Conservation (phyloP, 2,888 invertebrate species). For the Ptychoptera albimana region DNA sequence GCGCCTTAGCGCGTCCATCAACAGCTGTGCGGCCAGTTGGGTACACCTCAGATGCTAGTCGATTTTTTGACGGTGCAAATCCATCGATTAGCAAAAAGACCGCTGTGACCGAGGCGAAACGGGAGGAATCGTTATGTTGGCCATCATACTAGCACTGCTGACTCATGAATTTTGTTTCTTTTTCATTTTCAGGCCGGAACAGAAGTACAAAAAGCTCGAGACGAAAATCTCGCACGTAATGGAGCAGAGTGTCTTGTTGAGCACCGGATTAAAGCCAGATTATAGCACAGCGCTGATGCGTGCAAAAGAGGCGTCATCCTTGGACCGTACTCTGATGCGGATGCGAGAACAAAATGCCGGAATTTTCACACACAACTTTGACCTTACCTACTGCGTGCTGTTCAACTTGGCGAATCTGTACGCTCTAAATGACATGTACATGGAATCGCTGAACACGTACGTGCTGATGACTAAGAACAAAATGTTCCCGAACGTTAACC, state of each 20-base stretch:
- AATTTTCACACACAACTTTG: slow-evolving; percentile 83
- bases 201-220: slow-evolving; percentile 80
- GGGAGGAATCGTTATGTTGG: slow-evolving; percentile 54
- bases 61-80: slow-evolving; percentile 49
- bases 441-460: slow-evolving; percentile 92
- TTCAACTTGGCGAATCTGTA: slow-evolving; percentile 95
- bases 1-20: slow-evolving; percentile 57
- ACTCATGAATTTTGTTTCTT: not conserved
- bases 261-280: slow-evolving; percentile 18
- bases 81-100: slow-evolving; percentile 27
- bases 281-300: slow-evolving; percentile 51
- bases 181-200: slow-evolving; percentile 53
- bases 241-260: slow-evolving; percentile 71
- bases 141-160: not conserved
- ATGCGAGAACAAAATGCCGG: slow-evolving; percentile 84
- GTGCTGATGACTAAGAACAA: slow-evolving; percentile 87
- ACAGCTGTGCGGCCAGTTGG: slow-evolving; percentile 95
- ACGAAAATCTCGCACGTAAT: slow-evolving; percentile 74
- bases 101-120: slow-evolving; percentile 49
- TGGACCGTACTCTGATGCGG: slow-evolving; percentile 77
- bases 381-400: slow-evolving; percentile 90
- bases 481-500: slow-evolving; percentile 83
- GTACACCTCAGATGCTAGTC: slow-evolving; percentile 60
- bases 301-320: slow-evolving; percentile 90
- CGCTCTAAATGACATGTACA: slow-evolving; percentile 83